phyloP scores from a whole-genome alignment of 2,797 vertebrate genomes.

The Propithecus deckenii region DNA sequence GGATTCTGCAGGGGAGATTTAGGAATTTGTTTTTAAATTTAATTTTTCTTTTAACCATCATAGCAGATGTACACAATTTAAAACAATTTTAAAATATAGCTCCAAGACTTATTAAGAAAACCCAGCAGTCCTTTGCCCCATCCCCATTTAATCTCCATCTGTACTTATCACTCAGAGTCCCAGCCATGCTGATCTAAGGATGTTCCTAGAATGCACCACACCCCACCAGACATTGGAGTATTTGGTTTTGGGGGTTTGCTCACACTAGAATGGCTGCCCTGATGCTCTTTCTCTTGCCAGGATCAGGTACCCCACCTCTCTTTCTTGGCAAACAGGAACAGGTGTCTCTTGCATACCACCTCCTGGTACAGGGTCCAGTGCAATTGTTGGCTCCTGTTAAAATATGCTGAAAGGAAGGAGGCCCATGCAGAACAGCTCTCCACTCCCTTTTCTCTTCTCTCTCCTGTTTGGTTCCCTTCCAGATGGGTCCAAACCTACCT shows the following conservation, averaged over 20 bases:
- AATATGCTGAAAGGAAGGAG: not conserved
- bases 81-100: not conserved
- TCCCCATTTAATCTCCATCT: not conserved
- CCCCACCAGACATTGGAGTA: not conserved
- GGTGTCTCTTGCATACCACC: not conserved
- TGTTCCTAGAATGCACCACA: not conserved
- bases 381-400: not conserved
- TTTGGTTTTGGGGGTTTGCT: not conserved
- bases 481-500: not conserved
- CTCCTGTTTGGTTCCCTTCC: not conserved
- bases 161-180: not conserved
- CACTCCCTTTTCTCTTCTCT: not conserved
- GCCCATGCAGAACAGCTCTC: not conserved
- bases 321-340: not conserved
- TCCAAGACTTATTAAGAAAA: not conserved
- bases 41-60: conserved; percentile 5
- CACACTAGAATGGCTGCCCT: not conserved
- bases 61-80: not conserved
- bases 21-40: conserved; percentile 40
- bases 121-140: not conserved
- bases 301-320: not conserved
- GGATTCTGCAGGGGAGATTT: conserved; percentile 5
- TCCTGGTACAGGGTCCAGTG: not conserved
- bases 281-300: not conserved
- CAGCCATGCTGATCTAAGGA: not conserved